Evolutionary conservation across 2,888 invertebrate species (phyloP).

Genomic region (Erebia epiphron): DNA sequence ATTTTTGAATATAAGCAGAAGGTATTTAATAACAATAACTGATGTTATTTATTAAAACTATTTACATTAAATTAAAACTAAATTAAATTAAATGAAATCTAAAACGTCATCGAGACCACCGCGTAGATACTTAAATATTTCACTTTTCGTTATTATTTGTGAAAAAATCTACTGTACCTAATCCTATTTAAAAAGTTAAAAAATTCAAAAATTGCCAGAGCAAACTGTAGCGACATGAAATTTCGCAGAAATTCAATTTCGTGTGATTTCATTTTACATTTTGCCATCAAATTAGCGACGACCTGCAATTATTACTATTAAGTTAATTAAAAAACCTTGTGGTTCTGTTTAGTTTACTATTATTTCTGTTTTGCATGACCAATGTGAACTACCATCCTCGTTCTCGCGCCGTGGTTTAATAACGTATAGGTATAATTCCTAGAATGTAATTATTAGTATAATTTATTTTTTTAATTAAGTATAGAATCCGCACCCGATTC

Average conservation of each 20-base stretch:
- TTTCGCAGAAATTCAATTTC: constrained; percentile 36
- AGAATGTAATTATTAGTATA: background rate
- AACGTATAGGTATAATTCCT: background rate
- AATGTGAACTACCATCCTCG: constrained; percentile 1
- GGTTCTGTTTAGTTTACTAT: constrained; percentile 30
- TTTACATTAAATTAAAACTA: too few species aligned
- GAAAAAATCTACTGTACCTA: background rate
- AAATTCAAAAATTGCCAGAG: constrained; percentile 17
- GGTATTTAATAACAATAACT: too few species aligned
- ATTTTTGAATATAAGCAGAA: too few species aligned
- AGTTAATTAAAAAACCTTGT: constrained; percentile 37
- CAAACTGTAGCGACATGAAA: constrained; percentile 38
- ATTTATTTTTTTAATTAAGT: background rate
- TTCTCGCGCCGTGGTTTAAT: constrained; percentile 8
- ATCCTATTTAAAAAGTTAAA: background rate
- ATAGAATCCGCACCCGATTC: too few species aligned
- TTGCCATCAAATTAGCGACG: constrained; percentile 30
- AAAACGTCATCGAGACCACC: too few species aligned
- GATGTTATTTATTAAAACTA: too few species aligned
- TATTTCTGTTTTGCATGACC: constrained; percentile 32
- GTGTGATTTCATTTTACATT: constrained; percentile 34
- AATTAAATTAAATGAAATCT: too few species aligned
- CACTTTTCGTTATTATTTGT: background rate
- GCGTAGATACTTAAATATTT: background rate
- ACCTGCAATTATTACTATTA: constrained; percentile 33